phyloP scores from a whole-genome alignment of 2,797 vertebrate species.

The Parotocinclus haroldoi region DNA sequence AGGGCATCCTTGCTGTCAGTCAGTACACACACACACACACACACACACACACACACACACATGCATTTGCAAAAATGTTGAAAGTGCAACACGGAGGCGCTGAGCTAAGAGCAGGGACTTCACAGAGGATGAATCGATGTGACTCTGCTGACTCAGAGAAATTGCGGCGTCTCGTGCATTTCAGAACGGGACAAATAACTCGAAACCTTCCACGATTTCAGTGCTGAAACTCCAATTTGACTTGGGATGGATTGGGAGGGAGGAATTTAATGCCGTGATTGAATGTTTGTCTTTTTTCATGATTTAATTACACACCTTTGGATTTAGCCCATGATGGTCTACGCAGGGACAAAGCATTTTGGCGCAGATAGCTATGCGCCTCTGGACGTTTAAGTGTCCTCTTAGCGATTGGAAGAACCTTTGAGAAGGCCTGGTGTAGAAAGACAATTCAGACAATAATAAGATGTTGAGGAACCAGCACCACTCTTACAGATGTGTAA shows the following conservation, averaged over 20 bases:
- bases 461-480: too few species aligned
- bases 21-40: constrained; percentile 44
- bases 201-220: constrained; percentile 1
- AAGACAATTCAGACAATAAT: background rate
- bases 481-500: too few species aligned
- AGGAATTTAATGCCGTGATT: too few species aligned
- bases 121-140: constrained; percentile 70
- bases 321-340: constrained; percentile 14
- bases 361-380: background rate
- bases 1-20: constrained; percentile 73
- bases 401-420: constrained; percentile 14
- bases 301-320: constrained; percentile 31
- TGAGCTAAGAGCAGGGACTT: constrained; percentile 51
- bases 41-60: constrained; percentile 8
- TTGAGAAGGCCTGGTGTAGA: constrained; percentile 2
- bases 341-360: constrained; percentile 13
- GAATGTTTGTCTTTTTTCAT: too few species aligned
- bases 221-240: background rate
- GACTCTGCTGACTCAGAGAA: constrained; percentile 71
- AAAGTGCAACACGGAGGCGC: constrained; percentile 3
- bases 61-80: constrained; percentile 25
- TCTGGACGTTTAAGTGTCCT: background rate
- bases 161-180: constrained; percentile 45
- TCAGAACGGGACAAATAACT: constrained; percentile 17
- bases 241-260: too few species aligned